Evolutionary conservation across 2,888 invertebrate genomes (phyloP), one percentile per base, ranked within the genome.

Genomic region (Drosophila rellima): DNA sequence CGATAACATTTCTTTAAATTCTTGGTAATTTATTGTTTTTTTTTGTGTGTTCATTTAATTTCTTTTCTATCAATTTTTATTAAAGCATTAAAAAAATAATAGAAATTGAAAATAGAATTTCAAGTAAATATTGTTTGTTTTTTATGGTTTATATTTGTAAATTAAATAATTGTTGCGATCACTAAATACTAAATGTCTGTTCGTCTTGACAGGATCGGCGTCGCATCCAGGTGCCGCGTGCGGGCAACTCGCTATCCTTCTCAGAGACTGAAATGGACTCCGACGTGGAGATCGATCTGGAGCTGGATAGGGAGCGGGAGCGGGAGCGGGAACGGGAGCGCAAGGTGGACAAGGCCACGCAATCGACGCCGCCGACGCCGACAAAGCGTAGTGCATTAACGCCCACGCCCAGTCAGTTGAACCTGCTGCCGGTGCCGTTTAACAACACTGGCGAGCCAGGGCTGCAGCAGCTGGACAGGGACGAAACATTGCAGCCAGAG

Each of bases 211-310:
- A 92, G 90, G 90, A 93, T 93, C 93, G 93, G 92, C 93, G 93
- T 92, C 93, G 93, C 39, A 81, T 88, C 37, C 89, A 91, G 67
- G 81, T 92, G 86, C 93, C 94, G 40, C 94, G 97, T 83, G 95
- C 95, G 17, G 96, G 96, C 13, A 96, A 96, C 45, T 97, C 96
- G 2, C 93, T 97, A 13, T 96, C 96, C 4, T 93, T 96, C 0
- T 97, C 97, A 0, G 97, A 97, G 90, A 96, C 96, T 84, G 97
- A 97, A 92, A 93, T 96, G 69, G 97, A 96, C 90, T 95, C 96
- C 0, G 96, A 96, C 68, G 83, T 92, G 66, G 92, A 92, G 81
- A 83, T 92, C 39, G 92, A 92, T 55, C 54, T 91, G 57, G 85
- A 89, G 42, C 72, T 90, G 37, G n/a, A n/a, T n/a, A n/a, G n/a